Evolutionary conservation across 1,140 invertebrate species (phyloP).

Genomic region (Delia radicum): DNA sequence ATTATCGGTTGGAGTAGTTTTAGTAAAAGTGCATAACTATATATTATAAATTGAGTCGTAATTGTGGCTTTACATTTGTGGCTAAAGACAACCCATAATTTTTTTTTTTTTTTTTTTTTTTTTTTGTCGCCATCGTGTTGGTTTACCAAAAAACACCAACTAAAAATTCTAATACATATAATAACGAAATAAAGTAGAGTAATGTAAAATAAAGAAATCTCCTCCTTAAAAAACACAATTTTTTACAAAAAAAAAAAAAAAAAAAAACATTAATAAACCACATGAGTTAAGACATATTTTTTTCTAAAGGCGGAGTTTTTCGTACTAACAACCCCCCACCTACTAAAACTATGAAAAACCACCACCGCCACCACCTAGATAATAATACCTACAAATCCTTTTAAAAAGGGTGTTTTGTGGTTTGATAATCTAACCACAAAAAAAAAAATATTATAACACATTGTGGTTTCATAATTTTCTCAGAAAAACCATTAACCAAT

Average conservation of each 20-base stretch:
- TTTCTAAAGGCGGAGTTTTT: conserved; percentile 5
- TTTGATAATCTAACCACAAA: conserved; percentile 14
- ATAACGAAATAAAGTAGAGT: neutral
- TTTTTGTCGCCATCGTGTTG: conserved; percentile 4
- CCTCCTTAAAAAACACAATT: neutral
- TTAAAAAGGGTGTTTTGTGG: conserved; percentile 10
- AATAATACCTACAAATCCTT: neutral
- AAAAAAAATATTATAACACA: conserved; percentile 8
- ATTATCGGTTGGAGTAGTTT: neutral
- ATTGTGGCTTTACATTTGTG: conserved; percentile 54
- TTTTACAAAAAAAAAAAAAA: neutral
- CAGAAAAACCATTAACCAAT: neutral
- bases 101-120: neutral
- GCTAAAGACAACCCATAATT: conserved; percentile 45
- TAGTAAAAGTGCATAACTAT: too few species aligned
- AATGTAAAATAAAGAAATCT: neutral
- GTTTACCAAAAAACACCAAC: neutral
- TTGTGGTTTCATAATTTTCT: conserved; percentile 5
- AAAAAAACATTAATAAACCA: neutral
- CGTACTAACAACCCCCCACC: neutral
- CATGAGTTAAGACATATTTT: conserved; percentile 4
- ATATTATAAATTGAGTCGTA: conserved; percentile 12
- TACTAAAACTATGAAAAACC: neutral
- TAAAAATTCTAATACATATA: neutral
- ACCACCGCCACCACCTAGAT: neutral